Base-by-base conservation (phyloP, 2,113 vertebrate genomes). In the Melanocharis versteri region DNA sequence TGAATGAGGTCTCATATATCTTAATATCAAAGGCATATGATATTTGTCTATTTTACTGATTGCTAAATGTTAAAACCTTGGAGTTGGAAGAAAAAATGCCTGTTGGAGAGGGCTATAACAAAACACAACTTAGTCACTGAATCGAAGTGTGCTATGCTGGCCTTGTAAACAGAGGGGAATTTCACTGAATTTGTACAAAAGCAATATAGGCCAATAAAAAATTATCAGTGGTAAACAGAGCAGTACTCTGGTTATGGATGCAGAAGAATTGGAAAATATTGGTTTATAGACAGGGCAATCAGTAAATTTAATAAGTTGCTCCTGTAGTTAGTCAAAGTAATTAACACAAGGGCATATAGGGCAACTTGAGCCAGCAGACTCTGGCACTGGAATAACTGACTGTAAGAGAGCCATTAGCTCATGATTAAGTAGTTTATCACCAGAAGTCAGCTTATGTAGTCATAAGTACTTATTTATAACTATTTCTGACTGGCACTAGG, bases 311-410 rank as follows among this genome's bases (percentile, higher is more conserved):
- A 89, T 98, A 98, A 98, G 96, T 97, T 5, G 3, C 57, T 97
- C 90, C 87, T 87, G 89, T 92, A 98, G 96, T 98, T 97, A 97
- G 95, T 98, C 96, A 97, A 95, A 98, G 95, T 97, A 98, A 98
- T 98, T 98, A 98, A 98, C 94, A 93, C 82, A 27, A 60, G 97
- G 96, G 91, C 96, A 90, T 79, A 65, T 11, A 95, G 97, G 95
- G 89, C 93, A 93, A 45, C 71, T 85, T 87, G n/a, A 87, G 94
- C 92, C 87, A 93, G 75, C 86, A 83, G 66, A 2, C 21, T 90
- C 91, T 97, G 97, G 92, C 91, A 80, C 73, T 45, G 31, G 40
- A 72, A 94, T 95, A 93, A 89, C 71, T 37, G 85, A 88, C 89
- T 95, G 51, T 80, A 96, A 87, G 87, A 85, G 80, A 95, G 82